Evolutionary conservation across 2,113 vertebrate genomes (phyloP), one percentile per base, ranked within the genome.

Genomic region (Isichthys henryi): DNA sequence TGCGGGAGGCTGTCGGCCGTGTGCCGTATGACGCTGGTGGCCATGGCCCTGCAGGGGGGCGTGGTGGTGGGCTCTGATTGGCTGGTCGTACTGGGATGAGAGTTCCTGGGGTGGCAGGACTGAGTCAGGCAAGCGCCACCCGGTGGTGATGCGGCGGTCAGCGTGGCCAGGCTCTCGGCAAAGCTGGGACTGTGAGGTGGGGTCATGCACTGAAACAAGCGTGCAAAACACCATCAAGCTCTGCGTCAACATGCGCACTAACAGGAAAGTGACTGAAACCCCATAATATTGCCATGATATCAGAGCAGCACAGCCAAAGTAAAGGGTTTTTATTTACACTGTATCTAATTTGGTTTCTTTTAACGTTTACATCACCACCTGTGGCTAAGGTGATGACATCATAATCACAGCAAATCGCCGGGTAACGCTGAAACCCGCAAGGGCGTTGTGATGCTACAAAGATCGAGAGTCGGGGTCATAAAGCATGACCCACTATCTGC

Each of bases 151-250:
- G 93, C 94, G 4, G 94, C 94, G 58, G 92, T 92, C 87, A 96
- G 97, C 19, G 94, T 93, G 3, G 94, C 90, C 0, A 94, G 92
- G 0, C 94, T 94, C 92, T 99, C 98, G 6, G 92, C 84, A 19
- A 97, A 97, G 92, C 97, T 98, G 83, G 98, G 98, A 93, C 98
- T 99, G 93, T 99, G 98, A 2, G 98, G 98, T 43, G 98, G 98
- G 27, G 98, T 99, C 96, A 99, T 99, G 83, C 98, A 99, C 98
- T 99, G 93, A 10, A 93, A 92, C 56, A 31, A 85, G 35, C 49
- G 66, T 74, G 43, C 31, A 10, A 1, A 7, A 35, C 3, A 82
- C 6, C 86, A 45, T 35, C 62, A 88, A 1, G n/a, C 88, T 1
- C 45, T 7, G 13, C n/a, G 5, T n/a, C 23, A 48, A n/a, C n/a